Evolutionary conservation across 2,113 vertebrate species (phyloP), one percentile per base, ranked within the genome.

Genomic region (Ciconia boyciana): DNA sequence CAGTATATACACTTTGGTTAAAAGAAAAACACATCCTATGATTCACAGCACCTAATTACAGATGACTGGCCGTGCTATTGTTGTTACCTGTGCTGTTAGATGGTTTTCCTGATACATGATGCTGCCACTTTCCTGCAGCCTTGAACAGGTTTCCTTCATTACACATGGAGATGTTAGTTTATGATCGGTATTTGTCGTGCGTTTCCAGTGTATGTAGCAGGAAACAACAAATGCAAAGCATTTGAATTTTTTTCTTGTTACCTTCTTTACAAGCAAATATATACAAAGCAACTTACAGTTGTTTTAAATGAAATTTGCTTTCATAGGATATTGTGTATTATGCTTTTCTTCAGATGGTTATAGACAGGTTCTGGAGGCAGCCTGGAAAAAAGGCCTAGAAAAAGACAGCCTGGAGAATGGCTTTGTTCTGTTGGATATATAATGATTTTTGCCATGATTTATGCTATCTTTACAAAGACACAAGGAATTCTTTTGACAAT

Each of bases 11-110:
- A 0, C 68, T 29, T 15, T 5, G 20, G 8, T 78, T 74, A 34
- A 18, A 21, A 58, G 62, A 5, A 14, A 26, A 65, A 3, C 26
- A 0, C 34, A 0, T 1, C 0, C 28, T 4, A 0, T 58, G 51
- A 15, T 55, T 60, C 43, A 46, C 14, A 16, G 61, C 25, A 3
- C 29, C 72, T 76, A 17, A 55, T 60, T 72, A 26, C 44, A 7
- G 44, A 2, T 25, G 66, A 17, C 65, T 36, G 46, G 39, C 54
- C 13, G 0, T 4, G 54, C 1, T 46, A 41, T 1, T 14, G 61
- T 2, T 16, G 34, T 7, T 55, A 62, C 88, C 71, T 20, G 46
- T 44, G 31, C 76, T 26, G 3, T 34, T 11, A 51, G 81, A 21
- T 16, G 21, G 13, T 72, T 28, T 48, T 14, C 54, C 80, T 77